Conservation (phyloP, 2,797 vertebrate genomes). For the Antennarius maculatus region DNA sequence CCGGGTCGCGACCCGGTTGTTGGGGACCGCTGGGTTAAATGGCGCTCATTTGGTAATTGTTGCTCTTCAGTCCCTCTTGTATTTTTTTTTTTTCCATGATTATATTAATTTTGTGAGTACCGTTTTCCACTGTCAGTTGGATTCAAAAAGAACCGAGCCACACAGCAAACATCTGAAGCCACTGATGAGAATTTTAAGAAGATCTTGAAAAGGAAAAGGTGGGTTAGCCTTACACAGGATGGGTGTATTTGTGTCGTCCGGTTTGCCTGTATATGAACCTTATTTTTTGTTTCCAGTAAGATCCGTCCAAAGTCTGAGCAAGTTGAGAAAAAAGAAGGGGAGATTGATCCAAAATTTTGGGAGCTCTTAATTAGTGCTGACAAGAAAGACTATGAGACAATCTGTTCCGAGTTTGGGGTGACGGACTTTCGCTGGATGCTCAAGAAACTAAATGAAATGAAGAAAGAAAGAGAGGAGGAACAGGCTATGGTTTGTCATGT, state of each 20-base stretch:
- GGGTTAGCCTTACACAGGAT: not conserved
- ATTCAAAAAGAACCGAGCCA: slow-evolving; percentile 81
- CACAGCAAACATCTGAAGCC: slow-evolving; percentile 27
- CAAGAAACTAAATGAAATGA: slow-evolving; percentile 86
- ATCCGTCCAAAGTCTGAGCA: slow-evolving; percentile 63
- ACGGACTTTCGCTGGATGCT: slow-evolving; percentile 90
- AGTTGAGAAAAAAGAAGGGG: slow-evolving; percentile 69
- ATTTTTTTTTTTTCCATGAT: slow-evolving; percentile 2
- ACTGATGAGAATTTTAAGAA: slow-evolving; percentile 73
- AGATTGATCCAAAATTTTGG: slow-evolving; percentile 83
- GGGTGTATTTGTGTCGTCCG: not conserved
- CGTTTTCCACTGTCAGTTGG: slow-evolving; percentile 79
- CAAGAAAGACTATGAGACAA: slow-evolving; percentile 87
- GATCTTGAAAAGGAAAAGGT: slow-evolving; percentile 82
- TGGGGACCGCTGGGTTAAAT: not conserved
- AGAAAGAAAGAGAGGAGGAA: slow-evolving; percentile 79
- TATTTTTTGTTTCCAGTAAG: slow-evolving; percentile 62
- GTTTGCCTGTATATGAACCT: not conserved
- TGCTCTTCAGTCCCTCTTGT: not conserved
- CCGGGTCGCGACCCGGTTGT: not conserved
- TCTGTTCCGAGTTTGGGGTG: slow-evolving; percentile 87
- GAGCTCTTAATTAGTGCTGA: slow-evolving; percentile 87
- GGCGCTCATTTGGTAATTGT: not conserved
- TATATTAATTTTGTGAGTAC: slow-evolving; percentile 6
- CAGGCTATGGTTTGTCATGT: slow-evolving; percentile 78